Conservation (phyloP, 2,113 vertebrate genomes). For the Tor tambroides region DNA sequence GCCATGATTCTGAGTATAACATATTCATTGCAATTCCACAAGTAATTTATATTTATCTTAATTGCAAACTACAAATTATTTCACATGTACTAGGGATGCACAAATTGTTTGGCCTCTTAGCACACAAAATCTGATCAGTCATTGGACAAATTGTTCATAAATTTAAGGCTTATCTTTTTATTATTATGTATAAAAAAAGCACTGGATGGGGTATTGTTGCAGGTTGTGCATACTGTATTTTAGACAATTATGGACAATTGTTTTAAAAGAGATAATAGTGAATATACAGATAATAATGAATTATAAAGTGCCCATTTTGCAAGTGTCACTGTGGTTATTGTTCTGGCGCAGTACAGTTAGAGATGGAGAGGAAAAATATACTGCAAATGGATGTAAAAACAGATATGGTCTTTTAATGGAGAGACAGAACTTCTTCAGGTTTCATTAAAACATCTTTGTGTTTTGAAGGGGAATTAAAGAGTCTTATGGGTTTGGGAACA, state of each 20-base stretch:
- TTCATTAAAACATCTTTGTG: too few species aligned
- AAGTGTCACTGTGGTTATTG: neutral
- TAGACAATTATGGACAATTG: neutral
- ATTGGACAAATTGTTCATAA: neutral
- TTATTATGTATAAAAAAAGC: neutral
- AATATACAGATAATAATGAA: neutral
- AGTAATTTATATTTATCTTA: neutral
- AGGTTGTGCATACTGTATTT: neutral
- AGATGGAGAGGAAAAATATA: neutral
- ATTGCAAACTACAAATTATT: neutral
- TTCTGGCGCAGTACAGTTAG: neutral
- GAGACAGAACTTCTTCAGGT: too few species aligned
- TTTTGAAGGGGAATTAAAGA: too few species aligned
- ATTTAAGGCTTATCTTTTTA: neutral
- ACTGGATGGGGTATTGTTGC: neutral
- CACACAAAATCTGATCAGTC: too few species aligned
- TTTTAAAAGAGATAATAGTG: neutral
- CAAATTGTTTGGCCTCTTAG: neutral
- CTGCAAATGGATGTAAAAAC: neutral
- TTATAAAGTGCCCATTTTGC: neutral
- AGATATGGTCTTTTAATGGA: neutral
- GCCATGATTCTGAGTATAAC: neutral
- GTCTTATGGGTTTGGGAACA: neutral
- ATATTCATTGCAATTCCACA: neutral
- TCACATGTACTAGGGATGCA: neutral